Evolutionary conservation across 2,888 invertebrate genomes (phyloP).

Genomic region (Eupithecia tripunctaria): DNA sequence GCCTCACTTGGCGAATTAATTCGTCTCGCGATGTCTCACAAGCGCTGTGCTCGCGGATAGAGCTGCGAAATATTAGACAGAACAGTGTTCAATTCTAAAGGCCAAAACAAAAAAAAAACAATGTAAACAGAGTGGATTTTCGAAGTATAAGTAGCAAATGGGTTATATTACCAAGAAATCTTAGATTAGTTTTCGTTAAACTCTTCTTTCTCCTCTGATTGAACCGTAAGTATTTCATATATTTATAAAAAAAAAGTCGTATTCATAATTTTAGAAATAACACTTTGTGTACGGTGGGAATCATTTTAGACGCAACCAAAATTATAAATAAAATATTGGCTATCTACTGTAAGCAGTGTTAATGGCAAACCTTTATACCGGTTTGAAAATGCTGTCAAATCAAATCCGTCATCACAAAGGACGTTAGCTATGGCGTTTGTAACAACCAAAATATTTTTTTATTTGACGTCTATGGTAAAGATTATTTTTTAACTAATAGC

Average conservation of each 20-base stretch:
- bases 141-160: neutral
- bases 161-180: neutral
- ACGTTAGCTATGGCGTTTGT: neutral
- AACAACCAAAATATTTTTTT: neutral
- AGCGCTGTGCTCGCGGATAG: constrained; percentile 62
- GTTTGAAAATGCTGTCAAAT: neutral
- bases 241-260: too few relatives aligned
- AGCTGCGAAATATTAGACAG: constrained; percentile 46
- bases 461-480: neutral
- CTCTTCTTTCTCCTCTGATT: neutral
- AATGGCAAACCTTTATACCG: too few relatives aligned
- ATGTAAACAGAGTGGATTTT: neutral
- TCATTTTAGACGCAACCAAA: neutral
- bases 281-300: neutral
- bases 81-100: neutral
- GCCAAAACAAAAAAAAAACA: neutral
- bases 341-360: neutral
- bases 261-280: too few relatives aligned
- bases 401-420: neutral
- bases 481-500: neutral
- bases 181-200: neutral
- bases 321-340: neutral
- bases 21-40: constrained; percentile 80
- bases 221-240: neutral
- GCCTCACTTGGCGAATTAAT: constrained; percentile 79